Evolutionary conservation across 2,113 vertebrate genomes (phyloP).

Genomic region (Grallaria varia): DNA sequence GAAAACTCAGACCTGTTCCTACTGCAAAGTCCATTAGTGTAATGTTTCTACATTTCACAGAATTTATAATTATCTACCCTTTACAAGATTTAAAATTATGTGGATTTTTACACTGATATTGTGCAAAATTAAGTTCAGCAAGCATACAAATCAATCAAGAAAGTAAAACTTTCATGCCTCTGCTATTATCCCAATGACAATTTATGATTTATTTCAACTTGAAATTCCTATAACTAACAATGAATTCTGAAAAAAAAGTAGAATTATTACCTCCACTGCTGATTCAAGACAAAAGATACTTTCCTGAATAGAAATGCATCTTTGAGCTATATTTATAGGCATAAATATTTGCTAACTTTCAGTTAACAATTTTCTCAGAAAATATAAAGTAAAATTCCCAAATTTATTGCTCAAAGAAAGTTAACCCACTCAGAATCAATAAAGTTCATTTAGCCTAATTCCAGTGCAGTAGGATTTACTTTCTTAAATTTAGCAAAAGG

Average conservation of each 20-base stretch:
- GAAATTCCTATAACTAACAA: not conserved
- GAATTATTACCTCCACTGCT: not conserved
- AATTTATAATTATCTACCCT: not conserved
- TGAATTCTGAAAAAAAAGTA: not conserved
- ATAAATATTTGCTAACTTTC: not conserved
- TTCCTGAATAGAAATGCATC: not conserved
- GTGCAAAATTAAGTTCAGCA: not conserved
- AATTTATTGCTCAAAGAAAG: not conserved
- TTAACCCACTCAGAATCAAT: not conserved
- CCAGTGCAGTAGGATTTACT: not conserved
- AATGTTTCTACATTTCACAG: not conserved
- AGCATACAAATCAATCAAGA: not conserved
- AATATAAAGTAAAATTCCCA: not conserved
- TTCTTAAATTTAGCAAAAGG: not conserved
- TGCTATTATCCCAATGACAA: not conserved
- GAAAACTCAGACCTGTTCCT: not conserved
- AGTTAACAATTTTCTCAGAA: not conserved
- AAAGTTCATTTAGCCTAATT: not conserved
- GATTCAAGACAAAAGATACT: not conserved
- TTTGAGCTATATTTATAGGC: not conserved
- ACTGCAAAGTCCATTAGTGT: accelerated
- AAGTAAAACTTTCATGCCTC: not conserved
- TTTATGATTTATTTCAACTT: not conserved
- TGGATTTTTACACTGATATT: not conserved
- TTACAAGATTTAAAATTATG: not conserved